Evolutionary conservation across 92 coral and sea anemone species (phyloP).

Genomic region (Phenganax marumi): DNA sequence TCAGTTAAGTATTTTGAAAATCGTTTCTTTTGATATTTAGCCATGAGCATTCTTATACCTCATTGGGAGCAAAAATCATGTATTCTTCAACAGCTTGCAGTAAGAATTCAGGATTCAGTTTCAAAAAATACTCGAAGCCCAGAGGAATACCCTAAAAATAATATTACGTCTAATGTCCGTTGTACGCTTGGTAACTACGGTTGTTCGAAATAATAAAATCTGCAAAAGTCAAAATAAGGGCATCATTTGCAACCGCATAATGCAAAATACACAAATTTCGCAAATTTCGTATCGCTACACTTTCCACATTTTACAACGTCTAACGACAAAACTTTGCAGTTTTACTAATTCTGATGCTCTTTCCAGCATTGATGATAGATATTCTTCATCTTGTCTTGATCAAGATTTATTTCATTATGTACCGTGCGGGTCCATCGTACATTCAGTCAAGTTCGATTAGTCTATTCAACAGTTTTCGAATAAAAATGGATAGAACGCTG

Average conservation of each 20-base stretch:
- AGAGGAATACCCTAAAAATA: constrained; percentile 85
- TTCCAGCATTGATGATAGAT: no score
- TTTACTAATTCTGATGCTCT: no score
- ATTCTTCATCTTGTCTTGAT: no score
- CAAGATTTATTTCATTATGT: no score
- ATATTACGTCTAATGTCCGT: background rate
- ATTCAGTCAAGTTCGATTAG: no score
- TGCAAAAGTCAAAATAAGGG: background rate
- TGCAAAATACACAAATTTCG: no score
- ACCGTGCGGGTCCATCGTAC: no score
- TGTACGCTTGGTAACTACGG: background rate
- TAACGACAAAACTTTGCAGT: no score
- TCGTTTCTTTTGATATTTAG: background rate
- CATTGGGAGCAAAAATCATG: constrained; percentile 85
- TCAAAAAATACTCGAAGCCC: constrained; percentile 76
- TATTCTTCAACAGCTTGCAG: constrained; percentile 86
- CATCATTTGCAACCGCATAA: no score
- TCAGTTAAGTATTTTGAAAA: background rate
- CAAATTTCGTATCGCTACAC: no score
- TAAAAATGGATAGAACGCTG: background rate
- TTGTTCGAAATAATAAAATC: background rate
- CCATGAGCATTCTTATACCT: constrained; percentile 57
- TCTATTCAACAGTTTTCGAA: background rate
- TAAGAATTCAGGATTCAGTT: constrained; percentile 89
- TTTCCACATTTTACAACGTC: no score